Evolutionary conservation across 2,797 vertebrate species (phyloP).

Genomic region (Pristis pectinata): DNA sequence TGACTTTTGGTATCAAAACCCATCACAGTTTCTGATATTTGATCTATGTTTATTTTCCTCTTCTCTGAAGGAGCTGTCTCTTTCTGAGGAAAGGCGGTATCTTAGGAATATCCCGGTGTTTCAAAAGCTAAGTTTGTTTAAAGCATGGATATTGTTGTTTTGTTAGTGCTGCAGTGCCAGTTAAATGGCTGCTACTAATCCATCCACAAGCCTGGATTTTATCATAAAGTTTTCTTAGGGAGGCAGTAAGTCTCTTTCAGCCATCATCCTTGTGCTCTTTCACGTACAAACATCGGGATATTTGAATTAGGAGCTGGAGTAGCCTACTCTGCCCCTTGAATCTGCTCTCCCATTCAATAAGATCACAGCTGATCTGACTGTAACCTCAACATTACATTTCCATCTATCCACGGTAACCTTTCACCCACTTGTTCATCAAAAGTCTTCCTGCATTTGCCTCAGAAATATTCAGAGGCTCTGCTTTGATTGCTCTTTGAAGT

Average conservation of each 20-base stretch:
- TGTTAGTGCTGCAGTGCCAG: neutral
- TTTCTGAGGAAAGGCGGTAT: neutral
- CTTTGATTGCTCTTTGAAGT: too few relatives aligned
- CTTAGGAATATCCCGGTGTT: neutral
- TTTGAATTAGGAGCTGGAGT: too few relatives aligned
- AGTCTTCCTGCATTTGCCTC: too few relatives aligned
- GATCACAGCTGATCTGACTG: too few relatives aligned
- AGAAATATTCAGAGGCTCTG: too few relatives aligned
- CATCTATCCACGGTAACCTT: too few relatives aligned
- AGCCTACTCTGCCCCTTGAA: too few relatives aligned
- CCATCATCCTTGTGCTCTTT: neutral
- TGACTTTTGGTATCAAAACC: neutral
- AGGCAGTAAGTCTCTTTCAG: neutral
- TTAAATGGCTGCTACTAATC: neutral
- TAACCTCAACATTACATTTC: too few relatives aligned
- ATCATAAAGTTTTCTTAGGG: neutral
- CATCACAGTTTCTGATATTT: neutral
- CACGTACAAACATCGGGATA: too few relatives aligned
- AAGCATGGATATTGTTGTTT: neutral
- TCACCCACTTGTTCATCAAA: too few relatives aligned
- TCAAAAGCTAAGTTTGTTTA: neutral
- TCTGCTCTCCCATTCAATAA: too few relatives aligned
- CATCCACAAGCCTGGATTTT: neutral
- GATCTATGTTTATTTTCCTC: neutral
- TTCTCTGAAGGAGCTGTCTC: neutral